Evolutionary conservation across 2,113 vertebrate species (phyloP), one percentile per base, ranked within the genome.

Genomic region (Heteronetta atricapilla): DNA sequence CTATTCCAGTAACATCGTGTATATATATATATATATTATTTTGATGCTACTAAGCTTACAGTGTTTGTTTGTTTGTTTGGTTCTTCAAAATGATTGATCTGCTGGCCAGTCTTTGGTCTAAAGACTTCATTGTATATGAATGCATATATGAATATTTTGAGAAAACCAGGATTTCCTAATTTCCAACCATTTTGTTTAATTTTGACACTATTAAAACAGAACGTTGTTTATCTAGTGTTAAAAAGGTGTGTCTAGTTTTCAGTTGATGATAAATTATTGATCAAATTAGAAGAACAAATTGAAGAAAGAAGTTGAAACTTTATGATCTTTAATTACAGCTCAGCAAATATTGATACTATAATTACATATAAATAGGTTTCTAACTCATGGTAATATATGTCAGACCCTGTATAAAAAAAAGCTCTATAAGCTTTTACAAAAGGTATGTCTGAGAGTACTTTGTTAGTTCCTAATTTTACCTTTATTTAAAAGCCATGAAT

Each of bases 261-360:
- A 79, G 40, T 26, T 93, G 75, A 23, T 56, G 76, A 58, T 63
- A 94, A 81, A 90, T 88, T 83, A 93, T 59, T 10, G 10, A 91
- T 92, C 23, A 82, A 86, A 86, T 96, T 88, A 83, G 53, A 84
- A 86, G 21, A 18, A 80, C 25, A 76, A 76, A 82, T 62, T 76
- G 77, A 89, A 85, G 81, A 89, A 93, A 74, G n/a, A 52, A 95
- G 67, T 90, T 64, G 76, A 91, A 95, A 95, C 59, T 82, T 55
- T 46, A 60, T 80, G 40, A 34, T 40, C 48, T 58, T 91, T 96
- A 93, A 97, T 96, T 96, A 79, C 13, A 80, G 36, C 23, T 75
- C 33, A 58, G 68, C 36, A 94, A 94, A 91, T 97, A 89, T 88
- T 90, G 88, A 72, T 59, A 26, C 6, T 88, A 8, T 72, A 75